A percentile compares a stretch with the other conserved stretches of the same genome.
Evolutionary conservation across 30 jellyfish, hydroid and myxozoan genomes (phyloP).

Genomic region (Phacellophora camtschatica): DNA sequence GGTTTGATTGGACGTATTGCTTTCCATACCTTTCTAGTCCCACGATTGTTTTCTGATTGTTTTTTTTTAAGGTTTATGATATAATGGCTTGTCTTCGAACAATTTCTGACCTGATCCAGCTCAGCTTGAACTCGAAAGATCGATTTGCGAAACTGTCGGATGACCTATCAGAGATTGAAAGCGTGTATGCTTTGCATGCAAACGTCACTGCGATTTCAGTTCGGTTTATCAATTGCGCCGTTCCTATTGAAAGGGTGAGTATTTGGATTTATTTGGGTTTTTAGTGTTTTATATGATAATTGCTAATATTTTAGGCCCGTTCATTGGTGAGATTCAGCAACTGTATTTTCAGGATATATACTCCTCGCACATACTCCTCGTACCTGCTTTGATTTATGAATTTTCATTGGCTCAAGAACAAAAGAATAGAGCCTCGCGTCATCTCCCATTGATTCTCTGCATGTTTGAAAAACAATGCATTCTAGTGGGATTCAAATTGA

Average conservation of each 20-base stretch:
- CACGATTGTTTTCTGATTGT: too few species aligned
- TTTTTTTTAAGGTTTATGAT: constrained; percentile 38
- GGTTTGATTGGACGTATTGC: too few species aligned
- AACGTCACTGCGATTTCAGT: constrained; percentile 20
- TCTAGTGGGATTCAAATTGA: too few species aligned
- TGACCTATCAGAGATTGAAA: constrained; percentile 6
- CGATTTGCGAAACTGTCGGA: background rate
- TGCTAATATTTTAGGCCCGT: background rate
- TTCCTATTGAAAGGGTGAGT: constrained; percentile 59
- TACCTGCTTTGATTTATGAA: too few species aligned
- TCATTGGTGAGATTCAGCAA: too few species aligned
- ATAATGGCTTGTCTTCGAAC: constrained; percentile 57
- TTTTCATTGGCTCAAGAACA: too few species aligned
- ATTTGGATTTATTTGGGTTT: background rate
- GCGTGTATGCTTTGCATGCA: background rate
- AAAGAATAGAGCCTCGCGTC: too few species aligned
- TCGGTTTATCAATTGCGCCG: constrained; percentile 41
- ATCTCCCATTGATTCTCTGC: too few species aligned
- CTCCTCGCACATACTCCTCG: too few species aligned
- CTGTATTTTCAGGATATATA: background rate
- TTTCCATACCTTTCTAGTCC: too few species aligned
- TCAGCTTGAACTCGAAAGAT: constrained; percentile 8
- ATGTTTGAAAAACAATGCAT: too few species aligned
- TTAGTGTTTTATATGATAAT: background rate
- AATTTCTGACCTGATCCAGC: constrained; percentile 27